A percentile compares a stretch with the other conserved stretches of the same genome.
phyloP scores from a whole-genome alignment of 2,888 invertebrate genomes.

The Pollenia amentaria region DNA sequence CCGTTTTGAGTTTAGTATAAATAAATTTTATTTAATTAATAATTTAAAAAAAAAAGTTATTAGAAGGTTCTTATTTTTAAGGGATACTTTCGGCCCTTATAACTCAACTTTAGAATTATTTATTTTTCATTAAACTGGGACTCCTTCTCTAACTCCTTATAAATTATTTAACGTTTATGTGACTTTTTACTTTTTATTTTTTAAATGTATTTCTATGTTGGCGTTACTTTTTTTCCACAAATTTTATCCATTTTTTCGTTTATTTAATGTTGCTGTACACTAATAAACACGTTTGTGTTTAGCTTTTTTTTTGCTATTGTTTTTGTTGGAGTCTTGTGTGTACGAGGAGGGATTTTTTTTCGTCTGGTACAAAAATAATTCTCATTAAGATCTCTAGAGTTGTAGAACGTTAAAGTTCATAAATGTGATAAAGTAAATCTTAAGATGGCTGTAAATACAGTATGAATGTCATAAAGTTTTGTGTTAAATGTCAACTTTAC shows the following conservation, averaged over 20 bases:
- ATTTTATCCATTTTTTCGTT: background rate
- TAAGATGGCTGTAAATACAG: slow-evolving; percentile 62
- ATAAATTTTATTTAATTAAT: too few relatives aligned
- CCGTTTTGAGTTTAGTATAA: too few relatives aligned
- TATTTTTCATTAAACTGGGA: background rate
- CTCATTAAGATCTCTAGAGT: slow-evolving; percentile 64
- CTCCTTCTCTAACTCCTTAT: background rate
- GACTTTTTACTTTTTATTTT: slow-evolving; percentile 4
- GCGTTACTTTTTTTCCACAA: background rate
- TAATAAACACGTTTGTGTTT: slow-evolving; percentile 43
- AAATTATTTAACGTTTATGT: slow-evolving; percentile 30
- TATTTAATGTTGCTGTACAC: slow-evolving; percentile 29
- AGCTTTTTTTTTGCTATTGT: slow-evolving; percentile 24
- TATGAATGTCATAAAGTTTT: slow-evolving; percentile 65
- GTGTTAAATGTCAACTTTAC: slow-evolving; percentile 62
- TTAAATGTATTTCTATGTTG: slow-evolving; percentile 4
- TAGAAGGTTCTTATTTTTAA: too few relatives aligned
- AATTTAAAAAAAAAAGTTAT: too few relatives aligned
- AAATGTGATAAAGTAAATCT: slow-evolving; percentile 63
- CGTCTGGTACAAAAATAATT: slow-evolving; percentile 45
- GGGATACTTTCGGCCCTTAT: too few relatives aligned
- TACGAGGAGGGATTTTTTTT: background rate
- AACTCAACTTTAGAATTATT: too few relatives aligned
- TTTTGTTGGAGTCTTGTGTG: slow-evolving; percentile 1
- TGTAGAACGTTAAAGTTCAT: slow-evolving; percentile 62